Conservation (phyloP, 2,113 vertebrate genomes). For the Megaleporinus macrocephalus region DNA sequence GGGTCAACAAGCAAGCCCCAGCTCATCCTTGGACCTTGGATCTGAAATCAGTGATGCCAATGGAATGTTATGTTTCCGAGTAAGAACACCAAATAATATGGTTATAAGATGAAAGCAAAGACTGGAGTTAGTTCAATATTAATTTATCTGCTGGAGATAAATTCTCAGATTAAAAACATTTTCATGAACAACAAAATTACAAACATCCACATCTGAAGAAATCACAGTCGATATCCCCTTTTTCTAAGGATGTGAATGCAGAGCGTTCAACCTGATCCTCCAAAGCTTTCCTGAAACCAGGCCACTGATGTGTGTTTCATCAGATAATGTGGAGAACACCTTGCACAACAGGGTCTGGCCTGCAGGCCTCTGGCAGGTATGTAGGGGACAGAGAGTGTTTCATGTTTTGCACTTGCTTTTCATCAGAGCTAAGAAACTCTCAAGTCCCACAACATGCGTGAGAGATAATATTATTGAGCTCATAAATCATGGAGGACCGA, state of each 20-base stretch:
- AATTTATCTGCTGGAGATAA: neutral
- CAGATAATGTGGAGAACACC: neutral
- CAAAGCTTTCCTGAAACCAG: neutral
- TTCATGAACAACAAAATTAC: neutral
- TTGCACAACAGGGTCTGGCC: neutral
- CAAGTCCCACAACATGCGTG: neutral
- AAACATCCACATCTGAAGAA: neutral
- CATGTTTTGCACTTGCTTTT: neutral
- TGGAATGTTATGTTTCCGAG: neutral
- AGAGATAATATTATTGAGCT: slow-evolving; percentile 7
- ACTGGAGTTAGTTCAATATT: neutral
- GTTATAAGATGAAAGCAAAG: neutral
- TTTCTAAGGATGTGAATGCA: neutral
- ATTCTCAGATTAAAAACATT: neutral
- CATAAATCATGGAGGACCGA: neutral
- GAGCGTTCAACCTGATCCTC: neutral
- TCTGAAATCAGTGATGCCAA: neutral
- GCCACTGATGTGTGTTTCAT: neutral
- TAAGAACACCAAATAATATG: neutral
- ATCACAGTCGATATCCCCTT: neutral
- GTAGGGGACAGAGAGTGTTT: neutral
- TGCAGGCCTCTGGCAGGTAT: slow-evolving; percentile 7
- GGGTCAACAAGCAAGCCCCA: no score
- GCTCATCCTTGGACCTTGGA: no score
- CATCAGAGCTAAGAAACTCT: neutral